Conservation (phyloP, 2,888 invertebrate species). For the Aethes cnicana region DNA sequence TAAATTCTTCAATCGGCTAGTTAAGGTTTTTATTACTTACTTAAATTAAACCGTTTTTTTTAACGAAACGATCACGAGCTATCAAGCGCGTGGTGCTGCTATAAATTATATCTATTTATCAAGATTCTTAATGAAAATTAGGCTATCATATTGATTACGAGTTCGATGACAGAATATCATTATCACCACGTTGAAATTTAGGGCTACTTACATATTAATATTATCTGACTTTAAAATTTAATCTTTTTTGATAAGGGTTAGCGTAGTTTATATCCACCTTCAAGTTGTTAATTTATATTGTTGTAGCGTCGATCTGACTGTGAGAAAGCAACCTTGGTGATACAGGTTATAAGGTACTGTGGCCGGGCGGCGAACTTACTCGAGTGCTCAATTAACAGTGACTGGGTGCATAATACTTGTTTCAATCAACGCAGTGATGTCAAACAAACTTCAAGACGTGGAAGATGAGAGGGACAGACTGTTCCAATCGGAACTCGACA, state of each 20-base stretch:
- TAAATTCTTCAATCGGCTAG: not conserved
- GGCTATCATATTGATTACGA: not conserved
- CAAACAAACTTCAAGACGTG: conserved; percentile 38
- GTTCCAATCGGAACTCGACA: conserved; percentile 69
- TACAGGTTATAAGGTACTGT: conserved; percentile 35
- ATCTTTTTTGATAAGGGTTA: conserved; percentile 7
- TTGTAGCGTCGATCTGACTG: conserved; percentile 22
- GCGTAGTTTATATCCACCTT: conserved; percentile 3
- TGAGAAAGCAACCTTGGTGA: conserved; percentile 41
- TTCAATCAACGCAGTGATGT: conserved; percentile 30
- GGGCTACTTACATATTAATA: conserved; percentile 11
- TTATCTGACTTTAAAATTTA: conserved; percentile 5
- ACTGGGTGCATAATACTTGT: conserved; percentile 36
- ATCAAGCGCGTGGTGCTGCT: too few relatives aligned
- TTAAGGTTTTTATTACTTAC: not conserved
- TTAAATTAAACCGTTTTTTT: too few relatives aligned
- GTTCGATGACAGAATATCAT: not conserved
- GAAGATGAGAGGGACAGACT: conserved; percentile 63
- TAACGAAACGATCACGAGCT: too few relatives aligned
- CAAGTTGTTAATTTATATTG: conserved; percentile 11
- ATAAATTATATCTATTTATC: too few relatives aligned
- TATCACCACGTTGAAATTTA: not conserved
- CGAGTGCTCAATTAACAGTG: conserved; percentile 45
- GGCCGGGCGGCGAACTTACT: conserved; percentile 4
- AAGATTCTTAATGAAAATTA: not conserved